Evolutionary conservation across 2,888 invertebrate species (phyloP).

Genomic region (Coecobrya sp.): DNA sequence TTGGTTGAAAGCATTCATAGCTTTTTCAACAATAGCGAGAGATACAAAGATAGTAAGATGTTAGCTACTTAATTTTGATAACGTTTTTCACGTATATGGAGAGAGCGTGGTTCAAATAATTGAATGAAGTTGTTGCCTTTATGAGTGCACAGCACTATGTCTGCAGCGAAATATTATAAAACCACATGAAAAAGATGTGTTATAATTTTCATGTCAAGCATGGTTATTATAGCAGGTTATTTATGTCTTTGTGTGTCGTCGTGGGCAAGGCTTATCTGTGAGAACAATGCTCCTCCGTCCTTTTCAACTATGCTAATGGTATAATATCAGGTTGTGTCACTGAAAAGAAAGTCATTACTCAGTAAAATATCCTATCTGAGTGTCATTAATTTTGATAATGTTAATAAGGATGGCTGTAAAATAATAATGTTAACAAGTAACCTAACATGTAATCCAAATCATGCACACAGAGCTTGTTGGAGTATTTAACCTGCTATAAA

Average conservation of each 20-base stretch:
- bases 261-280: neutral
- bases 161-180: too few species aligned
- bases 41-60: neutral
- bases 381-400: conserved; percentile 7
- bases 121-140: neutral
- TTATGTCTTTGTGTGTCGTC: conserved; percentile 24
- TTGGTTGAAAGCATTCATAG: neutral
- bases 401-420: neutral
- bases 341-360: conserved; percentile 8
- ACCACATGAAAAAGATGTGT: too few species aligned
- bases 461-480: neutral
- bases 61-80: neutral
- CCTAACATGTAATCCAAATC: neutral
- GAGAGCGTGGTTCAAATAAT: neutral
- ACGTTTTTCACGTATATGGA: neutral
- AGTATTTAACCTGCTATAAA: too few species aligned
- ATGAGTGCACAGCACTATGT: too few species aligned
- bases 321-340: neutral
- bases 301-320: conserved; percentile 37
- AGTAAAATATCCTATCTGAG: neutral
- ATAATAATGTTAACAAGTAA: neutral
- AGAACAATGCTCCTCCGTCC: conserved; percentile 21
- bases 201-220: conserved; percentile 6
- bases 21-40: neutral
- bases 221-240: conserved; percentile 17